Evolutionary conservation across 2,797 vertebrate species (phyloP).

Genomic region (Lophius americanus): DNA sequence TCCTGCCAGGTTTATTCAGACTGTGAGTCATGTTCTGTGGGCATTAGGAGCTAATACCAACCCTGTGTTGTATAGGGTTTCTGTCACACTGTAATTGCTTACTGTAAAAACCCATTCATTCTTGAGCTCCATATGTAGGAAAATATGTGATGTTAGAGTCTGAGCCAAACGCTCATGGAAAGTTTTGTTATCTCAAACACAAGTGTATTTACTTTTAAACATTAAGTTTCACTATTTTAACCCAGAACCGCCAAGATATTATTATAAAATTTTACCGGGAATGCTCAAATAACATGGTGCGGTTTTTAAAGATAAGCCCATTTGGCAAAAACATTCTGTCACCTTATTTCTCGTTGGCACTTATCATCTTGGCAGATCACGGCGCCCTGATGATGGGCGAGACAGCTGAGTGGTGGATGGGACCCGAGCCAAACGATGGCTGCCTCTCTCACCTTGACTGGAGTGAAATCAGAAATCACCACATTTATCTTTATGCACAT

Average conservation of each 20-base stretch:
- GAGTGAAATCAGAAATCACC: conserved; percentile 43
- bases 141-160: conserved; percentile 26
- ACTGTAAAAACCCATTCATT: conserved; percentile 48
- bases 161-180: conserved; percentile 18
- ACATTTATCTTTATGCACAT: conserved; percentile 63
- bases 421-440: conserved; percentile 64
- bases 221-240: not conserved
- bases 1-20: conserved; percentile 60
- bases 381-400: conserved; percentile 40
- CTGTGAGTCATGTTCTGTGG: conserved; percentile 61
- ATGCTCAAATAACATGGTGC: not conserved
- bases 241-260: conserved; percentile 15
- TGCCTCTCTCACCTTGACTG: conserved; percentile 74
- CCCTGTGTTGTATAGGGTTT: conserved; percentile 58
- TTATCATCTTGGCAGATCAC: conserved; percentile 50
- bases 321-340: conserved; percentile 43
- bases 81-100: conserved; percentile 59
- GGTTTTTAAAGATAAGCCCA: conserved; percentile 35
- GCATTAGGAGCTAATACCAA: conserved; percentile 53
- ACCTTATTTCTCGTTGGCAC: conserved; percentile 40
- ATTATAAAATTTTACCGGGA: conserved; percentile 4
- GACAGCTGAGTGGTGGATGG: conserved; percentile 60
- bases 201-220: no score
- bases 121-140: conserved; percentile 18
- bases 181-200: conserved; percentile 14